Evolutionary conservation across 1,140 invertebrate species (phyloP).

Genomic region (Hyposmocoma kahamanoa): DNA sequence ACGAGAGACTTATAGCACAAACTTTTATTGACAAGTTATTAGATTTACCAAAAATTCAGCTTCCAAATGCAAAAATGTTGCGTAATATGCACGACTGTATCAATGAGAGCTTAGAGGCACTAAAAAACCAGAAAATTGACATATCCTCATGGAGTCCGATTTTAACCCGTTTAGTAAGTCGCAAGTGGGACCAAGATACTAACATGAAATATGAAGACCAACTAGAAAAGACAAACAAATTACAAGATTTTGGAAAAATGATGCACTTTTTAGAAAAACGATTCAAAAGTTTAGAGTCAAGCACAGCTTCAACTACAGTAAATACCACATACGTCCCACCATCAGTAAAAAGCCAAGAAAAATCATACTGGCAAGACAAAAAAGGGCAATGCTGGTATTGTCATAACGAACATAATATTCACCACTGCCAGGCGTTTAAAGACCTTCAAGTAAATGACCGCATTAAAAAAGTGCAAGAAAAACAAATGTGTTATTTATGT

Average conservation of each 20-base stretch:
- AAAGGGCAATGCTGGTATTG: no score
- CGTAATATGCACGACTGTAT: constrained; percentile 5
- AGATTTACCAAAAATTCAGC: constrained; percentile 5
- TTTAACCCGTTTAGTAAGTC: neutral
- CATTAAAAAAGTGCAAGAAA: constrained; percentile 3
- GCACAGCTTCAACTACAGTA: neutral
- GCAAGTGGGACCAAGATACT: constrained; percentile 5
- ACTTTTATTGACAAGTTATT: constrained; percentile 7
- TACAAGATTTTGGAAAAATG: neutral
- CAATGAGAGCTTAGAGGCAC: constrained; percentile 6
- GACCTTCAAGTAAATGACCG: neutral
- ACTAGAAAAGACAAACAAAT: constrained; percentile 1
- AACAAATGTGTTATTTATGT: constrained; percentile 2
- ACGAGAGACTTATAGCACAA: constrained; percentile 3
- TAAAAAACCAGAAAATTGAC: constrained; percentile 5
- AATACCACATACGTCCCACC: no score
- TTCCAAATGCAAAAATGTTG: constrained; percentile 2
- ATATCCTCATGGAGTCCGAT: constrained; percentile 5
- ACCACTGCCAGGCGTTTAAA: neutral
- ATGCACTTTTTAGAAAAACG: constrained; percentile 5
- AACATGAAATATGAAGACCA: constrained; percentile 7
- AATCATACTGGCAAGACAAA: constrained; percentile 1
- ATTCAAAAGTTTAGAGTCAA: constrained; percentile 3
- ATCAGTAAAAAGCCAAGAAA: neutral
- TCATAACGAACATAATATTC: neutral